Evolutionary conservation across 1,140 invertebrate genomes (phyloP), one percentile per base, ranked within the genome.

Genomic region (Eufriesea mexicana): DNA sequence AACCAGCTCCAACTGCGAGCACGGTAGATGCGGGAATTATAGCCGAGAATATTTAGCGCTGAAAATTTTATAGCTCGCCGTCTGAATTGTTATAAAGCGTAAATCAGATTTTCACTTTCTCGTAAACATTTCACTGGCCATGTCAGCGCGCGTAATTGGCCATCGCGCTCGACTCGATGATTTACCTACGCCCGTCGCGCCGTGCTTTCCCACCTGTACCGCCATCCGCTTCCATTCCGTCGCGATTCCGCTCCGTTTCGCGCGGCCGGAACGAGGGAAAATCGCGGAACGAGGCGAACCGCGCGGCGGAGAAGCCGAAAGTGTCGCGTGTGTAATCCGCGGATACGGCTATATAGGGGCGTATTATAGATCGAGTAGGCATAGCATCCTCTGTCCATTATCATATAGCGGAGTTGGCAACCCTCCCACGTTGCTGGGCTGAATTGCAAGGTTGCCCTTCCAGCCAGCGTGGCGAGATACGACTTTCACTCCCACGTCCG

Each of bases 321-420:
- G 78, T 78, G 78, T 70, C 54, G 54, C 47, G 45, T 42, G 20
- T 49, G 51, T 61, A 67, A 67, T 67, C 73, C 20, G 6, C 16
- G 12, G 73, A 67, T 76, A 67, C 54, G 47, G 70, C 75, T 71
- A 55, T 71, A 71, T 25, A 16, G 14, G 55, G 6, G n/a, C 77
- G 77, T 71, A 70, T 71, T 76, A 70, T 83, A 78, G 74, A 87
- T 87, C 81, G 82, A 79, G 86, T 75, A 86, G 80, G 73, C 73
- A 85, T 73, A 83, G 73, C 75, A 88, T 88, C 84, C 84, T 74
- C 73, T 62, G 78, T 86, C 85, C 88, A 89, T 89, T 89, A 89
- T 89, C 87, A 86, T 89, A 89, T 79, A 82, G 85, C 87, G 57
- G 71, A 89, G 86, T 89, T 89, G 88, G 88, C 87, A 89, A 89